Percentiles rank a stretch among this genome's conserved stretches.
phyloP scores from a whole-genome alignment of 2,113 vertebrate species.

The Pelvicachromis taeniatus region DNA sequence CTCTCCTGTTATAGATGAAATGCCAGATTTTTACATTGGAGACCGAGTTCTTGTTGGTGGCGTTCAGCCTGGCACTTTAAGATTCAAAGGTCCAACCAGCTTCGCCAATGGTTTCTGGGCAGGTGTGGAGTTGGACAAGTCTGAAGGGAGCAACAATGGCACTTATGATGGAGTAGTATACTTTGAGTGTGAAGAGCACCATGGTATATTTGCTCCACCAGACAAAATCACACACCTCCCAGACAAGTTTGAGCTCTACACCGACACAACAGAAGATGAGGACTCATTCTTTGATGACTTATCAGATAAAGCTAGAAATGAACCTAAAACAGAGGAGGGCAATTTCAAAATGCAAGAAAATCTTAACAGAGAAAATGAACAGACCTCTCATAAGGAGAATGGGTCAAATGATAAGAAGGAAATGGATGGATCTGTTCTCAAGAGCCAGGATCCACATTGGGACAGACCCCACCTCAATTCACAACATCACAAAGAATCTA shows the following conservation, averaged over 20 bases:
- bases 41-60: conserved; percentile 87
- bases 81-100: conserved; percentile 87
- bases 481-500: conserved; percentile 1
- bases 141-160: conserved; percentile 92
- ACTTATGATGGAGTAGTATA: conserved; percentile 84
- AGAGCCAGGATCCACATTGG: neutral
- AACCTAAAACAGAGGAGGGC: neutral
- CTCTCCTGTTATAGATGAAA: conserved; percentile 52
- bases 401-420: conserved; percentile 53
- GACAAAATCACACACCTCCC: conserved; percentile 84
- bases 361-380: conserved; percentile 33
- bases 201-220: conserved; percentile 93
- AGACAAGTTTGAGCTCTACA: conserved; percentile 65
- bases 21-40: conserved; percentile 80
- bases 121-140: conserved; percentile 89
- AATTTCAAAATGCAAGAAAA: conserved; percentile 17
- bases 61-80: conserved; percentile 86
- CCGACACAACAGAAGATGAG: conserved; percentile 78
- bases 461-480: conserved; percentile 1
- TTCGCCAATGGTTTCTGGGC: conserved; percentile 95
- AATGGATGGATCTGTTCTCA: neutral
- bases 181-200: conserved; percentile 82
- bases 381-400: conserved; percentile 29
- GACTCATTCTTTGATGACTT: conserved; percentile 75
- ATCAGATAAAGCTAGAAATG: conserved; percentile 55